phyloP scores from a whole-genome alignment of 2,888 invertebrate genomes.

The Mesochorus sp. region DNA sequence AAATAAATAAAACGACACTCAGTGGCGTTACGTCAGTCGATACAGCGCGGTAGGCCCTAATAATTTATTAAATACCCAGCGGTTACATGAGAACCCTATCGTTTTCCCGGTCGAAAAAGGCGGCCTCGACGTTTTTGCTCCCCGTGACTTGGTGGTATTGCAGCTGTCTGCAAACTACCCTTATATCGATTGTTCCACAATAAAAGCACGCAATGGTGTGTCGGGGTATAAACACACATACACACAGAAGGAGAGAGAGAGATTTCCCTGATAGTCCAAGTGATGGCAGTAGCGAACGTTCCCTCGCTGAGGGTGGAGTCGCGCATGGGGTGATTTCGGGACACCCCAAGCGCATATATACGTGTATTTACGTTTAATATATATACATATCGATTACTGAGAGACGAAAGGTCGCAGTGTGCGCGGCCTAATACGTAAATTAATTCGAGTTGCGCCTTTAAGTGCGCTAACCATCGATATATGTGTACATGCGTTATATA shows the following conservation, averaged over 20 bases:
- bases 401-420: background rate
- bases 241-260: background rate
- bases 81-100: background rate
- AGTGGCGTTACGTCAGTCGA: background rate
- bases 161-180: background rate
- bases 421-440: background rate
- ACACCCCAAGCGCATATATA: background rate
- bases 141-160: background rate
- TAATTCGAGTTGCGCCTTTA: conserved; percentile 2
- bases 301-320: conserved; percentile 54
- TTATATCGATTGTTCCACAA: conserved; percentile 18
- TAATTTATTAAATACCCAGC: background rate
- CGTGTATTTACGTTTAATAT: background rate
- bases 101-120: conserved; percentile 1
- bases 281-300: conserved; percentile 44
- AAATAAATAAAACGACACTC: too few species aligned
- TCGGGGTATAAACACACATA: background rate
- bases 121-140: background rate
- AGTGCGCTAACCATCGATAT: background rate
- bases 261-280: conserved; percentile 18
- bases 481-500: background rate
- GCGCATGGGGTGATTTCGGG: conserved; percentile 12
- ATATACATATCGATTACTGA: background rate
- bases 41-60: too few species aligned
- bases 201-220: too few species aligned